Evolutionary conservation across 2,797 vertebrate genomes (phyloP), one percentile per base, ranked within the genome.

Genomic region (Discoglossus pictus): DNA sequence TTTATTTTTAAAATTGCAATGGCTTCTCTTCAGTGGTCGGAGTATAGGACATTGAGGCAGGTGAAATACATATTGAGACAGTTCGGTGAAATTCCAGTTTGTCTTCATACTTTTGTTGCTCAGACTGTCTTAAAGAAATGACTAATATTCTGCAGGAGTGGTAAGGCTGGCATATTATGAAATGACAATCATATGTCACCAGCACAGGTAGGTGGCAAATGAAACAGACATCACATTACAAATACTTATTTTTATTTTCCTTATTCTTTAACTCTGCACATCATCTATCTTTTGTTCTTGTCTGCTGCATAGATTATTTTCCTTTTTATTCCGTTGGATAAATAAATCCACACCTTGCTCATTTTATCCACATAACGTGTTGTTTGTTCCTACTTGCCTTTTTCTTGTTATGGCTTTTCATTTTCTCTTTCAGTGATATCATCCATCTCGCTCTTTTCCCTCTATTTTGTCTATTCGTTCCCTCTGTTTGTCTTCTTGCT

Each of bases 341-440:
- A 48, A 58, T 58, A 50, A 65, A 56, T 47, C 40, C 42, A 25
- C 40, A 43, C 36, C 34, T 50, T 15, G 39, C 43, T 39, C 64
- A 58, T 50, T 39, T 48, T 58, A 58, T 66, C 64, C 34, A 56
- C 35, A n/a, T 34, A 16, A 25, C 31, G 38, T 24, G 60, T 20
- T 21, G 42, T 27, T 65, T 48, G 31, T 56, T 64, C 60, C 46
- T 36, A 35, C 21, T 23, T 43, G 52, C 31, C 47, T 56, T 65
- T 46, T 56, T 38, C 40, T 38, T 44, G 34, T 27, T 40, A 16
- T 53, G 44, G 7, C 18, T 23, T 56, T 23, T 56, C 11, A 46
- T 47, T 56, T 43, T 65, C 43, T 25, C 15, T 31, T 8, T 39
- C 11, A 12, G 64, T 66, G 64, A 66, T 66, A 66, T 66, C 64